Evolutionary conservation across 2,797 vertebrate species (phyloP).

Genomic region (Australoheros facetus): DNA sequence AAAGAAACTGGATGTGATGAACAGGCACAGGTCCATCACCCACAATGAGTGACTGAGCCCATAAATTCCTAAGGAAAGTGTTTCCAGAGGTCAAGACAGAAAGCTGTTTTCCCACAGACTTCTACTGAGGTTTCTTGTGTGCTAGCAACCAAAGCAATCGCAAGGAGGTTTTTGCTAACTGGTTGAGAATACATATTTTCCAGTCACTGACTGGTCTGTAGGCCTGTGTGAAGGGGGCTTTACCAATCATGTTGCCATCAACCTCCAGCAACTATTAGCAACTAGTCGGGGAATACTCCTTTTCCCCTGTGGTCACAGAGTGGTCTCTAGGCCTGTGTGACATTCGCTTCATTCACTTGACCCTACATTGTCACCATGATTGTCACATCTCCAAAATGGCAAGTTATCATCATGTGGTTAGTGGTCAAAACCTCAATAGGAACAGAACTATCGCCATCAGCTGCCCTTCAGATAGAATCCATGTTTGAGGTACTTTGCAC

Average conservation of each 20-base stretch:
- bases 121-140: background rate
- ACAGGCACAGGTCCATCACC: background rate
- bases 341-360: no score
- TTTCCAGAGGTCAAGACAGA: background rate
- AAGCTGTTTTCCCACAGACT: background rate
- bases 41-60: background rate
- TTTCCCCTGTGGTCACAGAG: background rate
- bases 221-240: background rate
- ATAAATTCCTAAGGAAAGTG: background rate
- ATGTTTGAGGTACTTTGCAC: no score
- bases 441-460: no score
- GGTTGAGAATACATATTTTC: no score
- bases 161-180: no score
- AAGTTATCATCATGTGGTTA: no score
- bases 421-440: no score
- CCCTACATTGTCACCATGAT: no score
- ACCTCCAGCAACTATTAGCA: background rate
- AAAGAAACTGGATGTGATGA: background rate
- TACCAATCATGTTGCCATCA: background rate
- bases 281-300: fast-evolving
- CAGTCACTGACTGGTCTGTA: background rate
- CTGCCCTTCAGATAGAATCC: no score
- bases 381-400: no score
- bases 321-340: no score
- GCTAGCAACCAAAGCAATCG: no score